Conservation (phyloP, 2,888 invertebrate species). For the Choristoneura rosaceana region DNA sequence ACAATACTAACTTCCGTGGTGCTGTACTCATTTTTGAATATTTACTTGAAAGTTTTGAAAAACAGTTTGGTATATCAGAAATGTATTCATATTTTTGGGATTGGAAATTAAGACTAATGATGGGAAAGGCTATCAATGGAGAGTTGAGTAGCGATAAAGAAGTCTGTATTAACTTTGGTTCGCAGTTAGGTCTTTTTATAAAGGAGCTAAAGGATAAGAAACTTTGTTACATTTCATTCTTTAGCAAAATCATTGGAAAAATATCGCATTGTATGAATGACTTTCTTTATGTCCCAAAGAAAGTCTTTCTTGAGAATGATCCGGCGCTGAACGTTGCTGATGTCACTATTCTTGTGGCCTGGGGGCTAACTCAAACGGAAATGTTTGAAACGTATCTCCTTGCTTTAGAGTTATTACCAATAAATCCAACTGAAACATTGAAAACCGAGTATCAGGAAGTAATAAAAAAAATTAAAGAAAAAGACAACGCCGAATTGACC, state of each 20-base stretch:
- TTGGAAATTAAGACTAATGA: conserved; percentile 48
- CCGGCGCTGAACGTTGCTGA: conserved; percentile 13
- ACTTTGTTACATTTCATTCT: conserved; percentile 42
- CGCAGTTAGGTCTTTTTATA: conserved; percentile 49
- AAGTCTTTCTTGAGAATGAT: not conserved
- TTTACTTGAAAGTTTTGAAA: conserved; percentile 47
- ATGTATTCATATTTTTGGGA: conserved; percentile 55
- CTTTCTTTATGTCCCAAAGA: not conserved
- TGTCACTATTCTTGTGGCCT: conserved; percentile 34
- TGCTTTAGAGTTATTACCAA: conserved; percentile 50
- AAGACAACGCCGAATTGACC: conserved; percentile 50
- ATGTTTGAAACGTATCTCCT: conserved; percentile 49
- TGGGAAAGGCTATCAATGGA: conserved; percentile 45
- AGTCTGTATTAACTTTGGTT: conserved; percentile 46
- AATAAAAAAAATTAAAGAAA: conserved; percentile 47
- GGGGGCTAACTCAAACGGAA: conserved; percentile 42
- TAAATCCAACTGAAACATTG: not conserved
- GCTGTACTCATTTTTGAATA: conserved; percentile 48
- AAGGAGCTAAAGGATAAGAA: conserved; percentile 48
- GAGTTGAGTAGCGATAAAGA: conserved; percentile 28
- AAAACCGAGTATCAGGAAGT: conserved; percentile 44
- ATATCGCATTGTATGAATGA: not conserved
- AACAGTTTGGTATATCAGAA: conserved; percentile 46
- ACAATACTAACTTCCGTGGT: conserved; percentile 14
- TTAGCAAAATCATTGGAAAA: conserved; percentile 25